Percentiles rank a stretch among this genome's conserved stretches.
These are phyloP conservation scores for Mandrillus leucophaeus DNA, from an alignment of 2,113 vertebrate genomes.

Conservation along the genomic window DNA sequence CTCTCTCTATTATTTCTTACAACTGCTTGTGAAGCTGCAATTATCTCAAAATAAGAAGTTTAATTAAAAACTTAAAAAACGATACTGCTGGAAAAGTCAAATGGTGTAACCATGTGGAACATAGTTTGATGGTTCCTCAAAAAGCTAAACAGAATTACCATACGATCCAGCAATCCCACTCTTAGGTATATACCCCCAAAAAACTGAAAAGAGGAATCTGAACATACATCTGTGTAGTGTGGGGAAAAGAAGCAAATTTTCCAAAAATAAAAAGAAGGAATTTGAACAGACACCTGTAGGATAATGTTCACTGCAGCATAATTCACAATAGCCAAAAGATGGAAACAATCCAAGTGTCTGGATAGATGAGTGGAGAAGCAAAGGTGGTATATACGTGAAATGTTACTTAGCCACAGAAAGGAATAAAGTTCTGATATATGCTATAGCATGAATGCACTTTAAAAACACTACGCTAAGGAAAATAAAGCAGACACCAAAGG, in stretches of 20 bases:
- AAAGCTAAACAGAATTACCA: neutral
- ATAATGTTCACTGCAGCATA: neutral
- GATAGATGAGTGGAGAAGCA: neutral
- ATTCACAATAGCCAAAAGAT: neutral
- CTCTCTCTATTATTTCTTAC: neutral
- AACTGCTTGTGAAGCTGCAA: neutral
- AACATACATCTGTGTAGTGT: neutral
- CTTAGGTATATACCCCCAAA: neutral
- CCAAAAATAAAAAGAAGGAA: neutral
- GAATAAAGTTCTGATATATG: neutral
- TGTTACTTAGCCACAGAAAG: neutral
- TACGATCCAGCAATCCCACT: neutral
- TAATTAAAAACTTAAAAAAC: neutral
- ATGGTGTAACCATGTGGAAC: neutral
- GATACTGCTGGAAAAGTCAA: neutral
- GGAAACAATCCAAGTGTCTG: neutral
- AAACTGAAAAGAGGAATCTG: neutral
- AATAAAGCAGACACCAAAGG: neutral
- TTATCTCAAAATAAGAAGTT: neutral
- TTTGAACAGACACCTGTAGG: neutral
- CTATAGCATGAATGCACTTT: neutral
- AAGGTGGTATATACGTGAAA: fast-evolving
- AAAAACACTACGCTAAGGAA: neutral
- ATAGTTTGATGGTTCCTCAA: neutral
- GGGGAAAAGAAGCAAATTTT: no score